Conservation (phyloP, 2,113 vertebrate species). For the Zeus faber region DNA sequence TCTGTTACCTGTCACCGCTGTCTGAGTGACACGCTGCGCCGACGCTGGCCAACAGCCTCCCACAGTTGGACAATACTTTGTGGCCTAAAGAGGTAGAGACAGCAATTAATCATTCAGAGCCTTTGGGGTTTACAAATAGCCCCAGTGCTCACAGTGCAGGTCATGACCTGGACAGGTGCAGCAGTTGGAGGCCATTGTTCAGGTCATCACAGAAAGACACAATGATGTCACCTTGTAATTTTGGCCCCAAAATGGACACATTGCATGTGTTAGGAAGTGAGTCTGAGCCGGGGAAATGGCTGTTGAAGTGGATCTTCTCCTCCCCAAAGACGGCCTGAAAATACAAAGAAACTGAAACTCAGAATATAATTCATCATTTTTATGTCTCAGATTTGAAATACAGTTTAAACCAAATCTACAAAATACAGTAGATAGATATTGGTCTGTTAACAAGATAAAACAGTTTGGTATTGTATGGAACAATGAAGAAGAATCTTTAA, state of each 20-base stretch:
- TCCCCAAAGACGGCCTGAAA: slow-evolving; percentile 83
- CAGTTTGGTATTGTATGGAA: no score
- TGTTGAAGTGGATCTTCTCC: slow-evolving; percentile 82
- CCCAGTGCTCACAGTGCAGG: slow-evolving; percentile 23
- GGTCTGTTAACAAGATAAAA: no score
- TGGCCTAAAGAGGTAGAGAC: slow-evolving; percentile 69
- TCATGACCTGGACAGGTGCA: slow-evolving; percentile 41
- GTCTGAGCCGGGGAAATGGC: slow-evolving; percentile 75
- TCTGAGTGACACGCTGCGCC: slow-evolving; percentile 94
- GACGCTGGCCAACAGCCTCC: slow-evolving; percentile 83
- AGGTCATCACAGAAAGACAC: neutral
- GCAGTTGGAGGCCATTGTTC: slow-evolving; percentile 24
- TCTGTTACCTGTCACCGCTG: slow-evolving; percentile 81
- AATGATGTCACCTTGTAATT: slow-evolving; percentile 79
- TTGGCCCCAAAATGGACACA: slow-evolving; percentile 85
- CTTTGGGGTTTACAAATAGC: slow-evolving; percentile 58
- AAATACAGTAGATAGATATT: no score
- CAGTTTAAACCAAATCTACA: no score
- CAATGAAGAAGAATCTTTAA: no score
- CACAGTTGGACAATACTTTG: slow-evolving; percentile 81
- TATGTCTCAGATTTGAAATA: no score
- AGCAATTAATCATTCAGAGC: slow-evolving; percentile 56
- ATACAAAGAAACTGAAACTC: no score
- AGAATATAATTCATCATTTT: no score
- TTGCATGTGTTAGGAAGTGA: slow-evolving; percentile 92